Conservation (phyloP, 2,888 invertebrate genomes). For the Gasteruption jaculator region DNA sequence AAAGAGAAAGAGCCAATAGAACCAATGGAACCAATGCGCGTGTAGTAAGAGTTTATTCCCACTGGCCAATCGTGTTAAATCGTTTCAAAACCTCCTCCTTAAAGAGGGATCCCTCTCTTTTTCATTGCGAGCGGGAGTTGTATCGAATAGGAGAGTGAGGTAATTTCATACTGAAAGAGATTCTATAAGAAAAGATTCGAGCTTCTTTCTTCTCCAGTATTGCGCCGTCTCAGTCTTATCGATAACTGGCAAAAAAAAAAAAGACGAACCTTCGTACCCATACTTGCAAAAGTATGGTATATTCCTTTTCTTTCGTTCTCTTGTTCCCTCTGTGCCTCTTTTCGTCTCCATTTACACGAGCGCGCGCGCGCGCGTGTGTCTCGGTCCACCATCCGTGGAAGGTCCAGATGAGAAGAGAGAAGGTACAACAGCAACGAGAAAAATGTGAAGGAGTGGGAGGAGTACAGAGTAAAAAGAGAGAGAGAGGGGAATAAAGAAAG, state of each 20-base stretch:
- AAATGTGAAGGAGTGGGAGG: slow-evolving; percentile 2
- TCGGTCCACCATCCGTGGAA: too few species aligned
- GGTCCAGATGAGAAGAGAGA: slow-evolving; percentile 13
- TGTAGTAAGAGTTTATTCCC: slow-evolving; percentile 48
- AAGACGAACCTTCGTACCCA: slow-evolving; percentile 20
- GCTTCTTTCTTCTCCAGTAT: slow-evolving; percentile 29
- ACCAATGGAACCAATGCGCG: slow-evolving; percentile 51
- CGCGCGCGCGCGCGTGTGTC: slow-evolving; percentile 5
- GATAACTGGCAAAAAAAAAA: slow-evolving; percentile 42
- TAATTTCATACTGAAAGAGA: slow-evolving; percentile 17
- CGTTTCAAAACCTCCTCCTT: slow-evolving; percentile 37
- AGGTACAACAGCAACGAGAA: slow-evolving; percentile 13
- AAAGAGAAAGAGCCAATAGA: slow-evolving; percentile 41
- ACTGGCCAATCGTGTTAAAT: slow-evolving; percentile 51
- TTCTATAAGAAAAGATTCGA: too few species aligned
- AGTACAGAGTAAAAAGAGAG: slow-evolving; percentile 6
- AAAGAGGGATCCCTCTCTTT: slow-evolving; percentile 25
- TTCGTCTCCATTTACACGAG: not conserved
- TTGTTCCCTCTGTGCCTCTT: slow-evolving; percentile 13
- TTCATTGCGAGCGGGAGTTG: slow-evolving; percentile 32
- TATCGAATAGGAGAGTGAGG: slow-evolving; percentile 24
- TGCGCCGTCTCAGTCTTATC: slow-evolving; percentile 43
- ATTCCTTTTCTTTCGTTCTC: slow-evolving; percentile 16
- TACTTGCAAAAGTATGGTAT: slow-evolving; percentile 18
- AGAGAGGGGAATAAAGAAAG: slow-evolving; percentile 15